Conservation (phyloP, 1,140 invertebrate species). For the Caenorhabditis remanei region DNA sequence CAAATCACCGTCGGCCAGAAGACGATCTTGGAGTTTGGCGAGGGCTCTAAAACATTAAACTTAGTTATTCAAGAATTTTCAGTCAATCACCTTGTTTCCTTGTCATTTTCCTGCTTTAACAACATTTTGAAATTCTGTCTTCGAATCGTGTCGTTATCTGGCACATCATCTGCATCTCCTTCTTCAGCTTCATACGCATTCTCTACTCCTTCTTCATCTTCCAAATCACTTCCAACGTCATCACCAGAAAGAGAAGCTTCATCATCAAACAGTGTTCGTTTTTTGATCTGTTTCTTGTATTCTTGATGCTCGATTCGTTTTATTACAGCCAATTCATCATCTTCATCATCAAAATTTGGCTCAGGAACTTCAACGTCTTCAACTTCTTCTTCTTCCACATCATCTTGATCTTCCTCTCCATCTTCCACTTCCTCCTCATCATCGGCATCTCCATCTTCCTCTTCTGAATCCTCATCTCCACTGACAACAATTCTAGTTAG, state of each 20-base stretch:
- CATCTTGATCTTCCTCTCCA: constrained; percentile 25
- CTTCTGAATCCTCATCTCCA: constrained; percentile 19
- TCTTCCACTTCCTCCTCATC: constrained; percentile 41
- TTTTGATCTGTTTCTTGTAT: constrained; percentile 59
- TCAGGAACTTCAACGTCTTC: constrained; percentile 46
- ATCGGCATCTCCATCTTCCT: constrained; percentile 43
- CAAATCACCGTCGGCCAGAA: constrained; percentile 57
- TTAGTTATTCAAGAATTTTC: too few relatives aligned
- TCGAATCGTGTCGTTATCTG: constrained; percentile 62
- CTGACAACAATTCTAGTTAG: not conserved
- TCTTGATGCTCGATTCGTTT: constrained; percentile 56
- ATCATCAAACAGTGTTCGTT: constrained; percentile 62
- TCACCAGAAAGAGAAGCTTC: constrained; percentile 64
- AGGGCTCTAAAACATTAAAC: not conserved
- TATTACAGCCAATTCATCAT: constrained; percentile 64
- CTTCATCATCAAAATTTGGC: constrained; percentile 48
- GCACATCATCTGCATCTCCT: constrained; percentile 59
- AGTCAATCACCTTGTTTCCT: not conserved
- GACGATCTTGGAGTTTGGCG: constrained; percentile 56
- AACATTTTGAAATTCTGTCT: constrained; percentile 57
- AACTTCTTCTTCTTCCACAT: constrained; percentile 39
- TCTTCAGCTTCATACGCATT: constrained; percentile 64
- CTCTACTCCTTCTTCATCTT: constrained; percentile 56
- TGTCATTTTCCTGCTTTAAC: constrained; percentile 65
- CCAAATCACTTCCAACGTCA: constrained; percentile 65